Conservation (phyloP, 2,888 invertebrate genomes). For the Ischnura elegans region DNA sequence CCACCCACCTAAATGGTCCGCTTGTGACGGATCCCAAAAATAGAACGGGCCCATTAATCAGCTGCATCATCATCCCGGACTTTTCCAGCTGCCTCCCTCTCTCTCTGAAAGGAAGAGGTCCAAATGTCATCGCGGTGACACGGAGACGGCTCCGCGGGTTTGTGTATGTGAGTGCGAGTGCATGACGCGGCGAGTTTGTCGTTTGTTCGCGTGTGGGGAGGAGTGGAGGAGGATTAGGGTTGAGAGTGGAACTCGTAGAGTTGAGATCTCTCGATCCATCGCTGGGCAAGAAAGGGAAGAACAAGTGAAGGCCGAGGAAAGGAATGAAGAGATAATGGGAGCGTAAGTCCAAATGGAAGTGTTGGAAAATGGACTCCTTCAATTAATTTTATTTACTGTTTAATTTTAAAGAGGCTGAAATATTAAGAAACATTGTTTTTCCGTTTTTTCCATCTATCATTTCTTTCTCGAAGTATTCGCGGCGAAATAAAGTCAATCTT, state of each 20-base stretch:
- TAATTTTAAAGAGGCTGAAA: too few species aligned
- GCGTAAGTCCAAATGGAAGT: background rate
- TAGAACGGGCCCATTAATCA: background rate
- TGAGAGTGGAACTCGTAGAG: background rate
- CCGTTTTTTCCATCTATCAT: too few species aligned
- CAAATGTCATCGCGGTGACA: slow-evolving; percentile 23
- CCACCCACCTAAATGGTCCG: slow-evolving; percentile 20
- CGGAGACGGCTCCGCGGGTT: background rate
- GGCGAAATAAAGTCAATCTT: too few species aligned
- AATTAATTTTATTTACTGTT: too few species aligned
- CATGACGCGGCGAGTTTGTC: slow-evolving; percentile 25
- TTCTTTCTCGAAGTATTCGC: too few species aligned
- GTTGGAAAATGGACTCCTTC: too few species aligned
- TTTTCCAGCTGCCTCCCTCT: background rate
- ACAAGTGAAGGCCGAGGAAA: background rate
- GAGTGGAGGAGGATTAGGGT: background rate
- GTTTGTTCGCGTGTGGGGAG: background rate
- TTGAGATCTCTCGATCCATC: background rate
- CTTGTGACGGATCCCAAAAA: slow-evolving; percentile 27
- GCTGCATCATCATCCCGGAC: background rate
- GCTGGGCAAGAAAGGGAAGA: background rate
- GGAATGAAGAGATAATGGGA: background rate
- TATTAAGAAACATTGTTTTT: too few species aligned
- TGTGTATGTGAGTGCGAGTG: background rate
- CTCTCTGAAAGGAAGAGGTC: background rate